Conservation (phyloP, 2,797 vertebrate genomes). For the Leptoclinus maculatus region DNA sequence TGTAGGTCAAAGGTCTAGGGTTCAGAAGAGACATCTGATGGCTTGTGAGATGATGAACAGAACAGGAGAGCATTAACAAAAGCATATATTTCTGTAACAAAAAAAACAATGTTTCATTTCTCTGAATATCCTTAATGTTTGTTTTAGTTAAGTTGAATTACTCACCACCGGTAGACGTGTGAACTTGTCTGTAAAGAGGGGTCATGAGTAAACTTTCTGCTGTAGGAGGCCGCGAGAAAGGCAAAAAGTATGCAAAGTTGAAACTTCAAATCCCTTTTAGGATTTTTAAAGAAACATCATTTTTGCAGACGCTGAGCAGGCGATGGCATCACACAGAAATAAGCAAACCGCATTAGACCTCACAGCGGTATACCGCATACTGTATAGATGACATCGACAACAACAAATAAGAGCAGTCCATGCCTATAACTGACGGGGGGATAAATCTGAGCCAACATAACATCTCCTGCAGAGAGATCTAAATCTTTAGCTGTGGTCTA, state of each 20-base stretch:
- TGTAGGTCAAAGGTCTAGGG: background rate
- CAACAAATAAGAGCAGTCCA: conserved; percentile 46
- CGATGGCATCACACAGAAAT: background rate
- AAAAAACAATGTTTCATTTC: background rate
- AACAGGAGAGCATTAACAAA: background rate
- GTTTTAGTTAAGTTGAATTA: background rate
- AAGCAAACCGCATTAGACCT: conserved; percentile 28
- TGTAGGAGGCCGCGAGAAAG: background rate
- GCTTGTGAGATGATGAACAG: background rate
- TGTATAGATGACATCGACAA: conserved; percentile 20
- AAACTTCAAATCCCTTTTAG: background rate
- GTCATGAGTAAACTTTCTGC: background rate
- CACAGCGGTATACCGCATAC: conserved; percentile 6
- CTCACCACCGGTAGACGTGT: background rate
- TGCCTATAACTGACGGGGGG: conserved; percentile 37
- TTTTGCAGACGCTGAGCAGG: background rate
- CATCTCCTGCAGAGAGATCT: conserved; percentile 52
- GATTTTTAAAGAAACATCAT: background rate
- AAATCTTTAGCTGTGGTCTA: conserved; percentile 46
- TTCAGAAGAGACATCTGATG: background rate
- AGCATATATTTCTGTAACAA: background rate
- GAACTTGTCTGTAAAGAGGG: background rate
- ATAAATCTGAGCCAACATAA: conserved; percentile 41
- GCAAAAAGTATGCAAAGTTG: background rate
- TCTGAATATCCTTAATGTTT: background rate